These are phyloP conservation scores for Trisateles emortualis DNA, from an alignment of 2,888 invertebrate genomes.

Conservation along the genomic window DNA sequence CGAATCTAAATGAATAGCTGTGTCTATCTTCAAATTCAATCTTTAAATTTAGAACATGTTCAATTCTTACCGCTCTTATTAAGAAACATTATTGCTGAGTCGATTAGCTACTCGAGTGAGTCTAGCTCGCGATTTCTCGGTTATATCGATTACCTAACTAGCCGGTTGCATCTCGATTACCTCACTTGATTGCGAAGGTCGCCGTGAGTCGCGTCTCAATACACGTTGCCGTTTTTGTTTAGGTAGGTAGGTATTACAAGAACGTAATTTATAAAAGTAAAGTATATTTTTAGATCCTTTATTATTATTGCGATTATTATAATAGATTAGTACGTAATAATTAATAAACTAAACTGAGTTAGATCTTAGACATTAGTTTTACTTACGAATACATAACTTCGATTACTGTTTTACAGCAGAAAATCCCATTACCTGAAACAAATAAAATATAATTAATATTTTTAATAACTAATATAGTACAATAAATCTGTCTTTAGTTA, in stretches of 20 bases:
- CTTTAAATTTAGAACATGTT: constrained; percentile 30
- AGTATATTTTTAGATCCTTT: too few relatives aligned
- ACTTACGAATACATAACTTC: too few relatives aligned
- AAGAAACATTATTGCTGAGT: constrained; percentile 38
- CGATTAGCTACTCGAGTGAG: constrained; percentile 46
- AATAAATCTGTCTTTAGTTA: too few relatives aligned
- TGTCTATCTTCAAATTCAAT: background rate
- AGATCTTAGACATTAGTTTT: too few relatives aligned
- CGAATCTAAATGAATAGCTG: background rate
- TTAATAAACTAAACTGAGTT: too few relatives aligned
- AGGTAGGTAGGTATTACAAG: constrained; percentile 1
- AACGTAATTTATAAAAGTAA: too few relatives aligned
- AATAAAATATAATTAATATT: background rate
- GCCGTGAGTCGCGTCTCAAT: constrained; percentile 33
- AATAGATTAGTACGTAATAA: too few relatives aligned
- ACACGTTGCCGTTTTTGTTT: constrained; percentile 21
- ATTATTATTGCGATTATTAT: too few relatives aligned
- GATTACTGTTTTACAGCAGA: background rate
- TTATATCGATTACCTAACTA: constrained; percentile 62
- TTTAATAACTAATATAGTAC: background rate
- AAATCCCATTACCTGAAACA: background rate
- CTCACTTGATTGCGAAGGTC: constrained; percentile 60
- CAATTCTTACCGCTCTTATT: constrained; percentile 25
- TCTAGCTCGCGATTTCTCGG: constrained; percentile 50
- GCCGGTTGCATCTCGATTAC: constrained; percentile 61